Conservation (phyloP, 1,140 invertebrate genomes). For the Calliphora vicina region DNA sequence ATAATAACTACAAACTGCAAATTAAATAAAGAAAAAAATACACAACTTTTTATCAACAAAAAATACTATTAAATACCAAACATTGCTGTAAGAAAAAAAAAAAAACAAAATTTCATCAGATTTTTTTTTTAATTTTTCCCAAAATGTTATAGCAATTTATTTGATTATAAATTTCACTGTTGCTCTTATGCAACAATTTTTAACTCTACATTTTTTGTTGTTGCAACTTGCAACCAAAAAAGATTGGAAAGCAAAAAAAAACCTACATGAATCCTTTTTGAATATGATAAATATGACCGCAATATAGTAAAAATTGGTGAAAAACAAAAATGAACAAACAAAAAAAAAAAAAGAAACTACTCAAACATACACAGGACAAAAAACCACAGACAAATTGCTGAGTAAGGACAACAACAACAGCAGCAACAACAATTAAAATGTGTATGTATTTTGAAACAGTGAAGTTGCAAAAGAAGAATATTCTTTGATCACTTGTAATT, state of each 20-base stretch:
- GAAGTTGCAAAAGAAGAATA: too few relatives aligned
- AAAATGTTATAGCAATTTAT: not conserved
- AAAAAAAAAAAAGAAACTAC: not conserved
- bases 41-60: too few relatives aligned
- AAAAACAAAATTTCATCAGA: too few relatives aligned
- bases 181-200: not conserved
- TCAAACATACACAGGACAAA: not conserved
- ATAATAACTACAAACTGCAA: too few relatives aligned
- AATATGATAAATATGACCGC: slow-evolving; percentile 9
- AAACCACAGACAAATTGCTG: slow-evolving; percentile 12
- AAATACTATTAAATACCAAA: too few relatives aligned
- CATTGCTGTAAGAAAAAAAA: too few relatives aligned
- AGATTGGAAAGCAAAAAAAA: too few relatives aligned
- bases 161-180: slow-evolving; percentile 6
- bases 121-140: too few relatives aligned
- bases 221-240: not conserved
- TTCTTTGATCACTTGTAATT: too few relatives aligned
- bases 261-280: not conserved
- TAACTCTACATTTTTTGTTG: not conserved
- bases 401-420: not conserved
- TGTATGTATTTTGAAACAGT: too few relatives aligned
- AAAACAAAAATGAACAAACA: not conserved
- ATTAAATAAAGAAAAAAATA: too few relatives aligned
- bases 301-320: slow-evolving; percentile 5
- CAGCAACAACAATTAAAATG: not conserved